These are phyloP conservation scores for Holothuria glaberrima DNA, from an alignment of 35 echinoderm and acorn worm species.

Conservation along the genomic window DNA sequence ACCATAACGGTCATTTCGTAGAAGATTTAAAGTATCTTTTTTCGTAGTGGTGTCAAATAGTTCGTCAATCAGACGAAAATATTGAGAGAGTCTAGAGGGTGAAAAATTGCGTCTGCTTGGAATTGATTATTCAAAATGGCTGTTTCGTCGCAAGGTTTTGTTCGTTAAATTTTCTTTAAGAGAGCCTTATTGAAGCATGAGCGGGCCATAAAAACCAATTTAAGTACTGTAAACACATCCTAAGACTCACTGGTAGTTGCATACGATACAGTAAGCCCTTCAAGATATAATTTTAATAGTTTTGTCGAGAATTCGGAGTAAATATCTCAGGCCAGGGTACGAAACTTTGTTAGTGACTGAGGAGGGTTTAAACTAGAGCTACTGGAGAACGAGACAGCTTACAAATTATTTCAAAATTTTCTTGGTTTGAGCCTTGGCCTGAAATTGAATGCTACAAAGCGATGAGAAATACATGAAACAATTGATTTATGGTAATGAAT, in stretches of 20 bases:
- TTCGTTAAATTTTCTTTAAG: conserved; percentile 6
- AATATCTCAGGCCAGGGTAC: background rate
- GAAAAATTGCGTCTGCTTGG: conserved; percentile 27
- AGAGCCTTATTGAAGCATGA: background rate
- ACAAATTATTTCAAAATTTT: conserved; percentile 41
- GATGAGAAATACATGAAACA: background rate
- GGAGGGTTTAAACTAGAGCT: background rate
- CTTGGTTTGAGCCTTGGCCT: background rate
- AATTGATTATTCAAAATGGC: conserved; percentile 50
- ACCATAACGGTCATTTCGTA: background rate
- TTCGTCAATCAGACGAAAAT: conserved; percentile 2
- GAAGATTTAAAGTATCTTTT: conserved; percentile 22
- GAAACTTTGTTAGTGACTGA: conserved; percentile 19
- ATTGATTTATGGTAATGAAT: background rate
- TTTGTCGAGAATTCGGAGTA: background rate
- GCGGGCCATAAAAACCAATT: too few species aligned
- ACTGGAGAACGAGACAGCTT: background rate
- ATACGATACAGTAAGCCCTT: too few species aligned
- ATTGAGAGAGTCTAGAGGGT: conserved; percentile 17
- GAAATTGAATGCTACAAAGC: background rate
- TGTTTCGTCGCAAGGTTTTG: conserved; percentile 38
- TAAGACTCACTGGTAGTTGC: too few species aligned
- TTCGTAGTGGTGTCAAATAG: conserved; percentile 34
- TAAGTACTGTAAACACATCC: too few species aligned
- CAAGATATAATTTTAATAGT: background rate